phyloP scores from a whole-genome alignment of 2,113 vertebrate species.

The Pteronura brasiliensis region DNA sequence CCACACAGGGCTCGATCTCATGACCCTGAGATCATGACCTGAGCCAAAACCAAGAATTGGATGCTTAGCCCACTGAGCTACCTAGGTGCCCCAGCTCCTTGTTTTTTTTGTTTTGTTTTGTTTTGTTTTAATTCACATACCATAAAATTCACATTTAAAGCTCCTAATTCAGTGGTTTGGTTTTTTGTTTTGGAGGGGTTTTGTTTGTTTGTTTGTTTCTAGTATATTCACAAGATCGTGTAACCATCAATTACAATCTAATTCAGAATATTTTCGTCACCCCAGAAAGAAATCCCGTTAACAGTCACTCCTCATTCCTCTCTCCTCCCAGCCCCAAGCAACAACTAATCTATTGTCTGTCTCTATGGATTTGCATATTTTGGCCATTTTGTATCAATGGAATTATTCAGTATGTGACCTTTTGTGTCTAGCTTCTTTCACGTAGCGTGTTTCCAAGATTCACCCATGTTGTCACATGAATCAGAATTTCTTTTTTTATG shows the following conservation, averaged over 20 bases:
- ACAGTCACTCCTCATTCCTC: neutral
- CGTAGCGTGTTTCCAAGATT: neutral
- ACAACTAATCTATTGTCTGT: neutral
- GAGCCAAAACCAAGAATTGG: neutral
- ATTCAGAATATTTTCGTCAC: neutral
- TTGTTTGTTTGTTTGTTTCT: neutral
- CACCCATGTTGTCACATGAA: neutral
- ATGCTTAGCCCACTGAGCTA: neutral
- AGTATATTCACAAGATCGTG: neutral
- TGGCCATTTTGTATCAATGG: neutral
- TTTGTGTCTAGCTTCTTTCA: constrained; percentile 1
- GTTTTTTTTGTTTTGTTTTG: neutral
- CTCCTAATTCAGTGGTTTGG: neutral
- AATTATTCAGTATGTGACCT: neutral
- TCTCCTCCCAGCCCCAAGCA: neutral
- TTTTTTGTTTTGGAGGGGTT: neutral
- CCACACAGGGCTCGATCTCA: neutral
- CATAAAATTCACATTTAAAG: constrained; percentile 1
- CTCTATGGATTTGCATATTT: neutral
- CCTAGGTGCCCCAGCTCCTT: neutral
- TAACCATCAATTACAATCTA: neutral
- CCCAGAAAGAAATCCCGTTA: neutral
- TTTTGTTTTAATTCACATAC: neutral
- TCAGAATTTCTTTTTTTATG: neutral
- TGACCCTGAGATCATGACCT: neutral